Evolutionary conservation across 92 coral and sea anemone genomes (phyloP).

Genomic region (Heliopora coerulea): DNA sequence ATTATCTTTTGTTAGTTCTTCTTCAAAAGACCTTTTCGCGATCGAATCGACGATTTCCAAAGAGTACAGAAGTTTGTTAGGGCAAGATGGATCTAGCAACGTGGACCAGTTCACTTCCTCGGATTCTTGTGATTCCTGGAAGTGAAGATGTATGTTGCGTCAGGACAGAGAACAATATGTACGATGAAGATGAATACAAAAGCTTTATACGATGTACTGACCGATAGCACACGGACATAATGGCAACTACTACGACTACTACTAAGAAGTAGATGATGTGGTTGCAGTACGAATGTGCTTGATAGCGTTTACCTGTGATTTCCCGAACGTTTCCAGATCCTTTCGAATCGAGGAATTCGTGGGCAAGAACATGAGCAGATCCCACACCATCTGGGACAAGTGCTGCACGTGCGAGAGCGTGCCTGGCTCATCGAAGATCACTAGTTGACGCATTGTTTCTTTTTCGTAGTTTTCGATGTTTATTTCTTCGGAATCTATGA

Average conservation of each 20-base stretch:
- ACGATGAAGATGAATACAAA: no score
- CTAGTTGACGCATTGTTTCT: constrained; percentile 14
- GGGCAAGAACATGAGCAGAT: constrained; percentile 77
- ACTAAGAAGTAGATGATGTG: no score
- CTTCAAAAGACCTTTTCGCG: constrained; percentile 62
- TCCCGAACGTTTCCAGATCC: constrained; percentile 77
- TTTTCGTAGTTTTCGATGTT: constrained; percentile 26
- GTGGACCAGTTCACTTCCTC: constrained; percentile 65
- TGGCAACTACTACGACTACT: no score
- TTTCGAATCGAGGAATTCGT: constrained; percentile 76
- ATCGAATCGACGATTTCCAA: constrained; percentile 86
- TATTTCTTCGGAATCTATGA: constrained; percentile 27
- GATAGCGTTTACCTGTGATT: constrained; percentile 29
- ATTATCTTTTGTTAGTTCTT: constrained; percentile 46
- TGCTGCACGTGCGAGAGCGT: constrained; percentile 59
- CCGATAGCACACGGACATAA: no score
- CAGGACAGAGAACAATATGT: no score
- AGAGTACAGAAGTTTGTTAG: constrained; percentile 87
- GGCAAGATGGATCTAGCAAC: constrained; percentile 74
- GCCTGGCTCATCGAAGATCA: constrained; percentile 46
- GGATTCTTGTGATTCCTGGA: constrained; percentile 41
- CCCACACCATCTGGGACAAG: constrained; percentile 89
- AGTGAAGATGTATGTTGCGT: no score
- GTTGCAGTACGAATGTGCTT: no score
- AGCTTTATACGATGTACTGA: no score